Conservation (phyloP, 2,797 vertebrate species). For the Tachyglossus aculeatus region DNA sequence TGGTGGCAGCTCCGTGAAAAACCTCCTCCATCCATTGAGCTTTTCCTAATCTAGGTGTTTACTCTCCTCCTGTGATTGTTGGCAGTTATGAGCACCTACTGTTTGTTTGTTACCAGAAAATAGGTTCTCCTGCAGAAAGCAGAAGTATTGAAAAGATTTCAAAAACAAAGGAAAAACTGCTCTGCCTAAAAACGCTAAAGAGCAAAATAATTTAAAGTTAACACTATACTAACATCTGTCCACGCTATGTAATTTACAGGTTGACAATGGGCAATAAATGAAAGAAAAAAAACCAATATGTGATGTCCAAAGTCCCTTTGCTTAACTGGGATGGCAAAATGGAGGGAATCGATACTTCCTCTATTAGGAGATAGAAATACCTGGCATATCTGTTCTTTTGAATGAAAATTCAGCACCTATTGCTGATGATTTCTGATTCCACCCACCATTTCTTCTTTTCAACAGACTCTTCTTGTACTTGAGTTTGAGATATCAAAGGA, state of each 20-base stretch:
- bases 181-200: neutral
- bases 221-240: neutral
- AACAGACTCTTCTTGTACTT: neutral
- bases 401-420: neutral
- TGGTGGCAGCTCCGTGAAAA: no score
- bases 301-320: neutral
- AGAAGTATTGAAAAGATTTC: constrained; percentile 16
- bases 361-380: neutral
- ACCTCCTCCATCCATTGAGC: no score
- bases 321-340: neutral
- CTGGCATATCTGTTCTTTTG: neutral
- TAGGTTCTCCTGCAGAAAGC: no score
- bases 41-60: no score
- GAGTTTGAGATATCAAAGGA: constrained; percentile 11
- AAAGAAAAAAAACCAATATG: neutral
- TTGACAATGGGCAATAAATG: neutral
- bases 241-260: neutral
- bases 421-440: neutral
- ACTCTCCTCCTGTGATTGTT: no score
- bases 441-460: neutral
- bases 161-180: constrained; percentile 1
- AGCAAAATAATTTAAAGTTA: neutral
- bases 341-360: neutral
- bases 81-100: no score
- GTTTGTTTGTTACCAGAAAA: no score